Base-by-base conservation (phyloP, 2,888 invertebrate species). In the Xanthia icteritia region DNA sequence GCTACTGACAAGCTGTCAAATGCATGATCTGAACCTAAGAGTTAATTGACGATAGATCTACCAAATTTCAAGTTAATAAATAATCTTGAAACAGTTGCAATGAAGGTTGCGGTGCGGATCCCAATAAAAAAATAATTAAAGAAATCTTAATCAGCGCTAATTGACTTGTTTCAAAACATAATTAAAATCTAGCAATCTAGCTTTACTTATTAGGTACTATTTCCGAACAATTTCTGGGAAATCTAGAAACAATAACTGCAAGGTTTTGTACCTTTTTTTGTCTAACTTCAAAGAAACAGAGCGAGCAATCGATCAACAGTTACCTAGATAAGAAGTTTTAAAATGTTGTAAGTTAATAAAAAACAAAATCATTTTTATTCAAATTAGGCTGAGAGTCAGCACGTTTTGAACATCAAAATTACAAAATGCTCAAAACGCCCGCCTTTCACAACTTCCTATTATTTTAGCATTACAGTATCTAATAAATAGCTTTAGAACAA, bases 71-170 rank as follows among this genome's bases (percentile, higher is more conserved):
- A 45, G 15, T 60, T 58, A 58, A 51, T 27, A 36, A 48, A 70
- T 66, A 27, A 67, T 36, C 36, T 20, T 31, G 63, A 63, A 54
- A 9, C 23, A 39, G 60, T 48, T 42, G 17, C 54, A 66, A 58
- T n/a, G 31, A 42, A 45, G 31, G 5, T 56, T 71, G 17, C 56
- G 8, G n/a, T 58, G 45, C 20, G 1, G 15, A 58, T 45, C n/a
- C 8, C 6, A 58, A 58, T 36, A 27, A 36, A 45, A 42, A 39
- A 3, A 54, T 2, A 3, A 54, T 48, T 39, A 58, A 64, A 70
- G 69, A 71, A 82, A 83, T 66, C 80, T 83, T 76, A 70, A 84
- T 84, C 63, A 76, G 48, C 67, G 48, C 58, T 83, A 82, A 72
- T 72, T 48, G 56, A 73, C 39, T 69, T 48, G 42, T 83, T 75